Evolutionary conservation across 1,140 invertebrate genomes (phyloP), one percentile per base, ranked within the genome.

Genomic region (Drosophila aff.): DNA sequence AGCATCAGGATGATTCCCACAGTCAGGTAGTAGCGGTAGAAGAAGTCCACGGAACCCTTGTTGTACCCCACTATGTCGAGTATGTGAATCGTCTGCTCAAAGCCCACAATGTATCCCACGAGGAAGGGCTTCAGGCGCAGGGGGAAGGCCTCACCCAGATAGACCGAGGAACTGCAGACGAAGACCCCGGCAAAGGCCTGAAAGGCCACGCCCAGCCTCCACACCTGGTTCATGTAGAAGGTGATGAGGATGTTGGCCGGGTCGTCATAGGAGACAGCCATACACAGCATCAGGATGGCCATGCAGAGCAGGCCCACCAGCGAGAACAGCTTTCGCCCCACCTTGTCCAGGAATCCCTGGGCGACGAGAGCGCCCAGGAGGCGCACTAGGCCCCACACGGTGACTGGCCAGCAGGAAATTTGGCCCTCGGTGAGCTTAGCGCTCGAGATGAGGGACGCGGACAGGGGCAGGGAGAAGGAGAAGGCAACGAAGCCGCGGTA

Each of bases 91-190:
- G 71, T 18, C 15, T 91, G 76, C 23, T 91, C 84, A 15, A 81
- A 65, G 33, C 55, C 59, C 5, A 91, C 62, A 15, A 83, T 64
- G 6, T 80, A 18, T 3, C 79, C 79, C 16, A 91, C 69, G 0
- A 80, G 50, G 13, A 73, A 79, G 16, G 89, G 74, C 23, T 91
- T 91, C 0, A 77, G 11, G 1, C 65, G 65, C 62, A 91, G 61
- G 28, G 84, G 89, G 10, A 91, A 91, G 4, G 89, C 89, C 23
- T 91, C 89, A 6, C 89, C 82, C 38, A 91, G 16, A 46, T 81
- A 91, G 2, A 76, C 74, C 3, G 84, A 68, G 4, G 81, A 79
- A 38, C 71, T 52, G 50, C 50, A 33, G 28, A 36, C 50, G 1
- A 52, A 52, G 28, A 89, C 52, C 10, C 89, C 89, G 3, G 87